Conservation (phyloP, 1,140 invertebrate species). For the Diabrotica virgifera region DNA sequence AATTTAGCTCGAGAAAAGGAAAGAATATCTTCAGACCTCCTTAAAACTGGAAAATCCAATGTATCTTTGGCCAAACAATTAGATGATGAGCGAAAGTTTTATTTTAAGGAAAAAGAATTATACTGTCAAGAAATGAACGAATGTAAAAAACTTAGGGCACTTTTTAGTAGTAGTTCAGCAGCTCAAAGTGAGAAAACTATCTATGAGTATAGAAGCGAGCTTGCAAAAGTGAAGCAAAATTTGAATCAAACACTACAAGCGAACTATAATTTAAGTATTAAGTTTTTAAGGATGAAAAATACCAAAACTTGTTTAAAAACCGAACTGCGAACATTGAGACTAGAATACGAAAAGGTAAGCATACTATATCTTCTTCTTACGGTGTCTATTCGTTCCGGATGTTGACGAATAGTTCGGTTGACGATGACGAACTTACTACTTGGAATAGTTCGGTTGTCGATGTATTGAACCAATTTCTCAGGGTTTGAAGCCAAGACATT, state of each 20-base stretch:
- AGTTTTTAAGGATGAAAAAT: slow-evolving; percentile 48
- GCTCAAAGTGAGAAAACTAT: slow-evolving; percentile 13
- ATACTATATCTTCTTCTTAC: too few species aligned
- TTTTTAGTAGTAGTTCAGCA: slow-evolving; percentile 25
- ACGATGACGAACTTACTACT: too few species aligned
- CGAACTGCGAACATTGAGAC: slow-evolving; percentile 32
- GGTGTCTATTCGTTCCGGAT: too few species aligned
- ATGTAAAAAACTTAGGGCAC: slow-evolving; percentile 40
- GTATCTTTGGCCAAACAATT: slow-evolving; percentile 40
- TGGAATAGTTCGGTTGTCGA: too few species aligned
- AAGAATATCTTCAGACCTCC: slow-evolving; percentile 37
- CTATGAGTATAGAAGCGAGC: slow-evolving; percentile 33
- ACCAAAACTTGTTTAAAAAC: slow-evolving; percentile 42
- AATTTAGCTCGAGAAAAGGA: slow-evolving; percentile 40
- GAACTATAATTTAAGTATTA: slow-evolving; percentile 48
- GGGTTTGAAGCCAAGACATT: too few species aligned
- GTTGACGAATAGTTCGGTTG: too few species aligned
- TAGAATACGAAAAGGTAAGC: slow-evolving; percentile 36
- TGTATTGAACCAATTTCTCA: too few species aligned
- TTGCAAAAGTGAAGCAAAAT: slow-evolving; percentile 38
- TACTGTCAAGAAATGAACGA: slow-evolving; percentile 47
- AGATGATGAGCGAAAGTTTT: slow-evolving; percentile 44
- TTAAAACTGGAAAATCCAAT: slow-evolving; percentile 40
- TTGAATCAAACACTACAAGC: slow-evolving; percentile 46
- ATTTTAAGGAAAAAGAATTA: slow-evolving; percentile 44